Evolutionary conservation across 2,888 invertebrate species (phyloP), one percentile per base, ranked within the genome.

Genomic region (Drosophila kambysellisi): DNA sequence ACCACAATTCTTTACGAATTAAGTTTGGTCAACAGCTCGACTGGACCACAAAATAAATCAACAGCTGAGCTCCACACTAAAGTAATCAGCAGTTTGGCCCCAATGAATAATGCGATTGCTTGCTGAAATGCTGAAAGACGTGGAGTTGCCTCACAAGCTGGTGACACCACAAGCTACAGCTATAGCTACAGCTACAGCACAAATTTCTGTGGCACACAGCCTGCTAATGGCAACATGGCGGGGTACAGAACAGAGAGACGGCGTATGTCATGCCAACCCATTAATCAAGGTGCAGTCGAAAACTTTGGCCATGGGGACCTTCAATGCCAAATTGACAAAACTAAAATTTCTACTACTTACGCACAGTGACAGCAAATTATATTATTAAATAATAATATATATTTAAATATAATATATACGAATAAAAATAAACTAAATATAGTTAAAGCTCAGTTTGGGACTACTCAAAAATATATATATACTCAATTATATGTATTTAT

Each of bases 211-310:
- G 30, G 52, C 52, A 67, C 52, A 32, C 58, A 48, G 52, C 35
- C 50, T 54, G 48, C 56, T 62, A 75, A 79, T 65, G 52, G 41
- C 32, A 57, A 59, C 57, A n/a, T 5, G 2, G 29, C 37, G n/a
- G 37, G 5, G 29, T 12, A 39, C 37, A 7, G 37, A n/a, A 29
- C 29, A 39, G 30, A 52, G 35, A 67, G 64, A 52, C 43, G 48
- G 32, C 56, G 53, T 43, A 32, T 69, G 76, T 68, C 71, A 70
- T 69, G 75, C 41, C 67, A 80, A 58, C 71, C 73, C 73, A 88
- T 89, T 85, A 89, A 89, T 85, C 84, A 88, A 80, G 88, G 78
- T 80, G 78, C 71, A 78, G 81, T 74, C 82, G 72, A 70, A 74
- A 64, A 68, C 70, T 39, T 58, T 56, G 70, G 80, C 65, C 69